Evolutionary conservation across 2,113 vertebrate species (phyloP).

Genomic region (Trinectes maculatus): DNA sequence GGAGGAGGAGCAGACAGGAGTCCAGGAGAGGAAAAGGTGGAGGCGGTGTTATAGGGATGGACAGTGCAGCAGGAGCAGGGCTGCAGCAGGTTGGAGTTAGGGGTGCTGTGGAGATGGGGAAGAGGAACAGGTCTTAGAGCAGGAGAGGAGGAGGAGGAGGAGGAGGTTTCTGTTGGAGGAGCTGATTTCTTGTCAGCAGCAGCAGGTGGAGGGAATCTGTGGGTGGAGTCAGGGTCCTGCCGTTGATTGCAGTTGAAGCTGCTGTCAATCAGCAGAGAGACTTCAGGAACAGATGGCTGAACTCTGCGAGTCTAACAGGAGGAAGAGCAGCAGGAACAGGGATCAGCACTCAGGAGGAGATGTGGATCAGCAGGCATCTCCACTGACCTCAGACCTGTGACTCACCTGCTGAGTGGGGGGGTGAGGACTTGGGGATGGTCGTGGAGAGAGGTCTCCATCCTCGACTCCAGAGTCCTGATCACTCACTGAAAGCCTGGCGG

Average conservation of each 20-base stretch:
- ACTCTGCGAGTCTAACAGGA: slow-evolving; percentile 76
- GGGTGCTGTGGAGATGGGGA: slow-evolving; percentile 78
- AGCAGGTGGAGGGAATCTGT: slow-evolving; percentile 4
- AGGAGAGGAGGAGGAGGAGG: slow-evolving; percentile 55
- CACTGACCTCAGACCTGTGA: neutral
- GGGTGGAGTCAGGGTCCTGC: slow-evolving; percentile 56
- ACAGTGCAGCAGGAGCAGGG: slow-evolving; percentile 81
- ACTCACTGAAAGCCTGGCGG: slow-evolving; percentile 71
- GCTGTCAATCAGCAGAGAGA: slow-evolving; percentile 92
- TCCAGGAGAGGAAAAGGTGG: slow-evolving; percentile 60
- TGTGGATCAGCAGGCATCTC: neutral
- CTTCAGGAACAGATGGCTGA: slow-evolving; percentile 93
- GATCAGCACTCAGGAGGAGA: no score
- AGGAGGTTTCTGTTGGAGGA: slow-evolving; percentile 20
- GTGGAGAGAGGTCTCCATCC: slow-evolving; percentile 94
- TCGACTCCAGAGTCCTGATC: slow-evolving; percentile 96
- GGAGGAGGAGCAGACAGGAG: slow-evolving; percentile 43
- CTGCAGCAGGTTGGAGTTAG: slow-evolving; percentile 64
- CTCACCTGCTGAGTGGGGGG: slow-evolving; percentile 87
- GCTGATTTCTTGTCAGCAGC: slow-evolving; percentile 15
- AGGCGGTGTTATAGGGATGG: slow-evolving; percentile 71
- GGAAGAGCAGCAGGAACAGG: no score
- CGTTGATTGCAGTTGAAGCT: slow-evolving; percentile 53
- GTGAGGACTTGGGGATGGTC: slow-evolving; percentile 95
- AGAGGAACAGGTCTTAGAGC: slow-evolving; percentile 31